Evolutionary conservation across 30 jellyfish, hydroid and myxozoan species (phyloP).

Genomic region (Pseudorhiza aurosa): DNA sequence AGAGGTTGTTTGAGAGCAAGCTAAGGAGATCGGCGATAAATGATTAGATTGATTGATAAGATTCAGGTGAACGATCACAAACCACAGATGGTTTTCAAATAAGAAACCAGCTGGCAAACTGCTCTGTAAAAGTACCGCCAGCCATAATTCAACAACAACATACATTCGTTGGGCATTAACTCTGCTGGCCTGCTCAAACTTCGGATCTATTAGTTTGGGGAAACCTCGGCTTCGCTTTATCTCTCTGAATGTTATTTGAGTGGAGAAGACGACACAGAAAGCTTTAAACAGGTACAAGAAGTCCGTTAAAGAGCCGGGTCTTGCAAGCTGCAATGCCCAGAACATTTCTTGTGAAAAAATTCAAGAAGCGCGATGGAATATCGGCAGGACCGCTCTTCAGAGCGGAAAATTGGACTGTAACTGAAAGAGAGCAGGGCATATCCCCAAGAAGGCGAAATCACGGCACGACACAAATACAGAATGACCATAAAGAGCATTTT

Average conservation of each 20-base stretch:
- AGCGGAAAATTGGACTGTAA: not conserved
- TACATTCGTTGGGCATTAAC: not conserved
- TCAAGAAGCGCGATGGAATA: constrained; percentile 29
- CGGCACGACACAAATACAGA: too few relatives aligned
- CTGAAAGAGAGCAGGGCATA: too few relatives aligned
- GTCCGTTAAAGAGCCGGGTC: too few relatives aligned
- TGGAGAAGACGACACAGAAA: too few relatives aligned
- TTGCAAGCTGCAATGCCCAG: constrained; percentile 50
- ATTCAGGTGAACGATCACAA: constrained; percentile 63
- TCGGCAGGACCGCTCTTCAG: not conserved
- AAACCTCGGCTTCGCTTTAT: too few relatives aligned
- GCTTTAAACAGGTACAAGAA: too few relatives aligned
- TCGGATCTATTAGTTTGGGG: not conserved
- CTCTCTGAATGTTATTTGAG: too few relatives aligned
- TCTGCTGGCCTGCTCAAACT: constrained; percentile 14
- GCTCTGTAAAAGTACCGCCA: constrained; percentile 68
- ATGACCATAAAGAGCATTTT: too few relatives aligned
- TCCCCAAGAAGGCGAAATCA: too few relatives aligned
- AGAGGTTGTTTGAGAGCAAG: constrained; percentile 48
- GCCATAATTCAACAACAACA: constrained; percentile 40
- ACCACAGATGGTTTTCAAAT: constrained; percentile 74
- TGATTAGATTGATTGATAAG: constrained; percentile 67
- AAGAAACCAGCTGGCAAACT: constrained; percentile 64
- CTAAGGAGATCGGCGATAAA: constrained; percentile 47
- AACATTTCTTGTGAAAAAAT: constrained; percentile 59